phyloP scores from a whole-genome alignment of 2,888 invertebrate genomes.

The Apamea anceps region DNA sequence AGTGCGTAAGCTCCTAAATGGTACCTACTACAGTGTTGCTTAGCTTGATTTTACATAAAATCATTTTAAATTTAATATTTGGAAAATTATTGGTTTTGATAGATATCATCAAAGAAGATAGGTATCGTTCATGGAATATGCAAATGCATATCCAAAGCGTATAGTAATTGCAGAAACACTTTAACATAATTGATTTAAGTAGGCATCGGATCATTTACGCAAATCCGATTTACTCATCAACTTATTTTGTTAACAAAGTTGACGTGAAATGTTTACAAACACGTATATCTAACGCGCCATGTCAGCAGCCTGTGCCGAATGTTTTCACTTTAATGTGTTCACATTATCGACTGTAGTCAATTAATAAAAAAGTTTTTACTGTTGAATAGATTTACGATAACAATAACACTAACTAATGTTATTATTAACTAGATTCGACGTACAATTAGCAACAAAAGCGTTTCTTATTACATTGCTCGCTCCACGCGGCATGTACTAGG shows the following conservation, averaged over 20 bases:
- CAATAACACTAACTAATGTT: slow-evolving; percentile 25
- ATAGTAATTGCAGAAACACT: background rate
- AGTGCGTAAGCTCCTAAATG: background rate
- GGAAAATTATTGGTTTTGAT: background rate
- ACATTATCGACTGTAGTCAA: slow-evolving; percentile 40
- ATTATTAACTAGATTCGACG: slow-evolving; percentile 11
- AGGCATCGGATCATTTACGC: background rate
- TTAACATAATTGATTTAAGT: slow-evolving; percentile 14
- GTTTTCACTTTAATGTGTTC: slow-evolving; percentile 35
- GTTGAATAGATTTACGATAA: slow-evolving; percentile 30
- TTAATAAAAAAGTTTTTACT: slow-evolving; percentile 50
- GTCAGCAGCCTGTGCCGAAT: background rate
- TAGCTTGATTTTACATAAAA: background rate
- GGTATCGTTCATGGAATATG: background rate
- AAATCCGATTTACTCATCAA: background rate
- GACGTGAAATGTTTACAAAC: background rate
- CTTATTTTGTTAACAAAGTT: background rate
- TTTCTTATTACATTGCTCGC: slow-evolving; percentile 13
- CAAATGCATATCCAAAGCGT: background rate
- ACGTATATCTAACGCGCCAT: background rate
- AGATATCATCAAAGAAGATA: background rate
- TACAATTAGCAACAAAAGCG: slow-evolving; percentile 7
- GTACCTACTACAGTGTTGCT: background rate
- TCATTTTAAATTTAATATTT: background rate
- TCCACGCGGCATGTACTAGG: background rate